Conservation (phyloP, 2,888 invertebrate species). For the Papilio gigon region DNA sequence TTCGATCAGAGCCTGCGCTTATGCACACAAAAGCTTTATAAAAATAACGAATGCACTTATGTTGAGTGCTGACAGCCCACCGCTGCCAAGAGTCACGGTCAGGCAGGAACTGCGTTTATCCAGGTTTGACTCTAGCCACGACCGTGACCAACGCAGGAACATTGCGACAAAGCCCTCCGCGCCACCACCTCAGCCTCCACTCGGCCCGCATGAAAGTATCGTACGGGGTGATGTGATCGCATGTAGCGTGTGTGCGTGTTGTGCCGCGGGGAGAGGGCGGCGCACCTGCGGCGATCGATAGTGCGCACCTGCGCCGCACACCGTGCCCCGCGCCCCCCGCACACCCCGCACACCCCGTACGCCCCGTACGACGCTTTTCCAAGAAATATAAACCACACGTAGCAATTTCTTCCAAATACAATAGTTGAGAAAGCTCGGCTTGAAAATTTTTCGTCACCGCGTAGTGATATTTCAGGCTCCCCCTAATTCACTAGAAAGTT, state of each 20-base stretch:
- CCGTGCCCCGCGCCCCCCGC: constrained; percentile 36
- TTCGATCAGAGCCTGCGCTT: too few relatives aligned
- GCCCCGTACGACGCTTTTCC: constrained; percentile 26
- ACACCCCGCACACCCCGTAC: constrained; percentile 1
- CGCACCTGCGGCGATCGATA: constrained; percentile 68
- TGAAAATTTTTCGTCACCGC: neutral
- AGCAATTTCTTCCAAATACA: neutral
- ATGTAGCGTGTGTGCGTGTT: constrained; percentile 22
- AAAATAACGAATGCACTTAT: too few relatives aligned
- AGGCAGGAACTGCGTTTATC: too few relatives aligned
- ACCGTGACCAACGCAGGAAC: too few relatives aligned
- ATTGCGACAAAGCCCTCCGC: too few relatives aligned
- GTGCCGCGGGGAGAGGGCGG: constrained; percentile 42
- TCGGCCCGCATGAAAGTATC: neutral
- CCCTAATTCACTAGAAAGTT: neutral
- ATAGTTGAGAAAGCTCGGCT: neutral
- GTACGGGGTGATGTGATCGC: constrained; percentile 14
- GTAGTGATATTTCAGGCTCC: neutral
- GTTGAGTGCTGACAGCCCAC: too few relatives aligned
- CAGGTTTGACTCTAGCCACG: too few relatives aligned
- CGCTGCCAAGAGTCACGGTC: too few relatives aligned
- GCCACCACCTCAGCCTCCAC: neutral
- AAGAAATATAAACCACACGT: neutral
- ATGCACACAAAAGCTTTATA: too few relatives aligned
- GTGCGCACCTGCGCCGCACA: constrained; percentile 66